Evolutionary conservation across 2,888 invertebrate species (phyloP), one percentile per base, ranked within the genome.

Genomic region (Ypsolopha sequella): DNA sequence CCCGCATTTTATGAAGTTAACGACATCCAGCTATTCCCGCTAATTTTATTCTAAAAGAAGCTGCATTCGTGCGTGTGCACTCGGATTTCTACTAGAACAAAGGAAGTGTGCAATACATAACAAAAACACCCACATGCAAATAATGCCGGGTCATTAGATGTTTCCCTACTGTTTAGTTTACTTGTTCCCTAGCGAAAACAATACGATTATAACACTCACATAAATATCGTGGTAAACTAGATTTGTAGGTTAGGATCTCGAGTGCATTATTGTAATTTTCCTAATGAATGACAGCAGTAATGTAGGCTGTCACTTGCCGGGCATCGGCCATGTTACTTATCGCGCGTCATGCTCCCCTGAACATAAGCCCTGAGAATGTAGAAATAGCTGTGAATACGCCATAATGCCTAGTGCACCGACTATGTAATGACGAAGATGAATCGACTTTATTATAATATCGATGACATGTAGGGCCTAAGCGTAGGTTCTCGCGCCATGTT

Each of bases 401-500:
- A 38, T 10, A n/a, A 11, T 46, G 35, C 46, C n/a, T 46, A 10
- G 11, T 46, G 46, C 34, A 33, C n/a, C 10, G 35, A 46, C 11
- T n/a, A 11, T 11, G n/a, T n/a, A 46, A n/a, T 11, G 35, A 2
- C 13, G 13, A 8, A 9, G 14, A 24, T 7, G 43, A 43, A 43
- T 55, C 55, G 56, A 58, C 57, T 62, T 64, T 62, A 60, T 64
- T 62, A 55, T 57, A 62, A 61, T 62, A 68, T 63, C 60, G 60
- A 61, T 67, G 66, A 69, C 60, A 72, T 35, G 65, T 67, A 69
- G 66, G 67, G 64, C 65, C 43, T 52, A 13, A 70, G 75, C 73
- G 74, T 76, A 76, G 73, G 73, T 76, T 80, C 75, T 67, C 81
- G 81, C 85, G 85, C 85, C 84, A 82, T 84, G 81, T 84, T 82